Evolutionary conservation across 2,888 invertebrate genomes (phyloP), one percentile per base, ranked within the genome.

Genomic region (Diarsia brunnea): DNA sequence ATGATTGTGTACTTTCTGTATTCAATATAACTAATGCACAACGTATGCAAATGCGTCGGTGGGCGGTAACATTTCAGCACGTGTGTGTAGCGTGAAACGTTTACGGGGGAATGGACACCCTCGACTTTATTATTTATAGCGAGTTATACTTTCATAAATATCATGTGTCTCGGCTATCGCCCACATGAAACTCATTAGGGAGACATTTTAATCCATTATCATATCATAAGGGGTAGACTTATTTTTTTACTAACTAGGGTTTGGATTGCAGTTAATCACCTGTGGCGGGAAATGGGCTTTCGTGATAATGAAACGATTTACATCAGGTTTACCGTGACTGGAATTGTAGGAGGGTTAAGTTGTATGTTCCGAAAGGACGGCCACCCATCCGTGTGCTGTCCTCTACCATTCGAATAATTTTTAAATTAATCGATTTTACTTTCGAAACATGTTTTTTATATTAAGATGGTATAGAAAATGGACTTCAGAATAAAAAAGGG

Each of bases 71-170:
- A 90, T 90, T 90, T 89, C 78, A 79, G 58, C 76, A 74, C 63
- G 75, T 79, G 78, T 72, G 76, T 78, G 73, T 64, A 73, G 64
- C 69, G 75, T 76, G 84, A 86, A 69, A 80, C 70, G 73, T 87
- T 85, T 76, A 91, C 86, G 82, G 84, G 65, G 76, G 72, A 87
- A 77, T 87, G 81, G 79, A 82, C 91, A 88, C 89, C 89, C 89
- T 84, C 76, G 69, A 76, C 49, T 86, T n/a, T 84, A 87, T 84
- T 78, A 84, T 85, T 87, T 81, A 84, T 66, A 66, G 77, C 75
- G 77, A 84, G 82, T 76, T 78, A 87, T 87, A 88, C n/a, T 70
- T 79, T 63, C 67, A 79, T 78, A 81, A 79, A 85, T 86, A 79
- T 79, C 78, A 79, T 64, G 73, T 77, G 76, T 75, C 53, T 77